Evolutionary conservation across 2,888 invertebrate species (phyloP).

Genomic region (Pachycephus smyrnensis): DNA sequence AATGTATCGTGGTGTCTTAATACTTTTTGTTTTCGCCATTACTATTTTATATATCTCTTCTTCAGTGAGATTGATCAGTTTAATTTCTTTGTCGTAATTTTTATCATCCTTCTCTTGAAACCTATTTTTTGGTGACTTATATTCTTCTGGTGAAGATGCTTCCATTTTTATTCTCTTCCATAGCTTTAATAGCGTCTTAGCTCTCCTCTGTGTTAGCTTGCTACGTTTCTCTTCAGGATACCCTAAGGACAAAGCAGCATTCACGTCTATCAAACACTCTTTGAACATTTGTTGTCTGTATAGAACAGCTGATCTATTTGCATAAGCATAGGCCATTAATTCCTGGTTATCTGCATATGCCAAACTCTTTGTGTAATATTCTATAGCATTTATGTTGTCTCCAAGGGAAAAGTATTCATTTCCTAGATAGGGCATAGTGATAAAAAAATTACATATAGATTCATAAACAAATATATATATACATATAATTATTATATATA

Average conservation of each 20-base stretch:
- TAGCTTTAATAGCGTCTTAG: conserved; percentile 52
- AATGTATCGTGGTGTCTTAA: conserved; percentile 44
- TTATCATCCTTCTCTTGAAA: too few relatives aligned
- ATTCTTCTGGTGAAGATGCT: too few relatives aligned
- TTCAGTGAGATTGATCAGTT: conserved; percentile 20
- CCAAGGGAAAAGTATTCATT: conserved; percentile 60
- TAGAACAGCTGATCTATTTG: conserved; percentile 63
- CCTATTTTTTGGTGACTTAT: too few relatives aligned
- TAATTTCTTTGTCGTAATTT: conserved; percentile 19
- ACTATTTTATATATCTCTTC: conserved; percentile 18
- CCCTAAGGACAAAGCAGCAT: conserved; percentile 52
- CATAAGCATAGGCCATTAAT: conserved; percentile 58
- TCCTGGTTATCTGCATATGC: conserved; percentile 57
- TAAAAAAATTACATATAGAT: too few relatives aligned
- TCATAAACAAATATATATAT: too few relatives aligned
- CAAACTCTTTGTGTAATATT: conserved; percentile 60
- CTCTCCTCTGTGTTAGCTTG: conserved; percentile 54
- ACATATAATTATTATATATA: too few relatives aligned
- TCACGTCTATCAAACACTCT: conserved; percentile 60
- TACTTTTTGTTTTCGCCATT: neutral
- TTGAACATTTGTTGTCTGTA: conserved; percentile 57
- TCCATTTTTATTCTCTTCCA: conserved; percentile 23
- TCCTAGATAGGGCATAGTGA: conserved; percentile 37
- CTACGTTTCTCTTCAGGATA: conserved; percentile 60
- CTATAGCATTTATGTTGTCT: conserved; percentile 59